Evolutionary conservation across 1,140 invertebrate species (phyloP), one percentile per base, ranked within the genome.

Genomic region (Papilio dardanus): DNA sequence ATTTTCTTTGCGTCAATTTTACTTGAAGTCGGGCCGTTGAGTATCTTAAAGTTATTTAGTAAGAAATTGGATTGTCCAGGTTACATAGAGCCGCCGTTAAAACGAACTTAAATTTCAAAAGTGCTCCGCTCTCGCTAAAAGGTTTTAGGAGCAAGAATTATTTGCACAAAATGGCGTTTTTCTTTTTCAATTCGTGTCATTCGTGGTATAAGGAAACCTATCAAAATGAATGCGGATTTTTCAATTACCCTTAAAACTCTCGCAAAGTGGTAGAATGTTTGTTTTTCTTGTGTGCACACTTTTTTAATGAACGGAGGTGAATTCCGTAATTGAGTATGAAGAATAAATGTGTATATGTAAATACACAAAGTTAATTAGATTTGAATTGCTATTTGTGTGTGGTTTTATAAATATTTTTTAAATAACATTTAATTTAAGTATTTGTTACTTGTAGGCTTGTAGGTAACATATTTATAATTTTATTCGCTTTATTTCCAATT

Each of bases 51-150:
- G 50, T 62, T 62, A 62, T 62, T 28, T 62, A 62, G 21, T 62
- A 24, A 14, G 24, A 62, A 62, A 62, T 62, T 62, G 54, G 10
- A 62, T 62, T 62, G 24, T 62, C 54, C 24, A 62, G 54, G 54
- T 62, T 62, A 62, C 54, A 62, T 62, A 62, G 50, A 54, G 54
- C 19, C 54, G 8, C 54, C 54, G 54, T 62, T 62, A 28, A 62
- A 62, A 62, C 54, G 24, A 30, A 62, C 54, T 62, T 62, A 62
- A 62, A 62, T 62, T 62, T 62, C 54, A 62, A 62, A 62, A 62
- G 54, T 28, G 54, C 54, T 62, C 24, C 54, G 21, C 30, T 24
- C 14, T 62, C 24, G 54, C 54, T 62, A 62, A 62, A 30, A 62
- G 54, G 54, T 62, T 62, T 62, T 62, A 24, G 24, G 54, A 62